Evolutionary conservation across 2,113 vertebrate species (phyloP).

Genomic region (Esox niger): DNA sequence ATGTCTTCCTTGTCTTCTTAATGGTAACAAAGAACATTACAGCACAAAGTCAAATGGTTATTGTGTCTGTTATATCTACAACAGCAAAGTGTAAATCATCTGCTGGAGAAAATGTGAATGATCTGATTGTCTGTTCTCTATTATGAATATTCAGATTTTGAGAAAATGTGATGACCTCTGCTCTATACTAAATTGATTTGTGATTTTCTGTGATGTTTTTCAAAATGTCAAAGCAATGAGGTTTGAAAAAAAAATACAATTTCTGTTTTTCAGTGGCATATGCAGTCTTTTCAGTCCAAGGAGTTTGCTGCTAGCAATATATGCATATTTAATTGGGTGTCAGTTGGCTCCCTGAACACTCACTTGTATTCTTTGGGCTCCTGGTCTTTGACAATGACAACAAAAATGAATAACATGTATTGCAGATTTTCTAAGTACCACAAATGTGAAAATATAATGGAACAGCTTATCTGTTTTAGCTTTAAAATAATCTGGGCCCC

Average conservation of each 20-base stretch:
- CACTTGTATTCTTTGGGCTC: constrained; percentile 14
- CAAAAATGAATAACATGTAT: constrained; percentile 10
- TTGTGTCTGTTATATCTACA: background rate
- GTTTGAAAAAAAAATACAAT: constrained; percentile 47
- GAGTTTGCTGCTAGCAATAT: constrained; percentile 46
- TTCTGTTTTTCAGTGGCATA: constrained; percentile 56
- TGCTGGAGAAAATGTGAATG: background rate
- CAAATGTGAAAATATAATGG: constrained; percentile 21
- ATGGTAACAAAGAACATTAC: constrained; percentile 28
- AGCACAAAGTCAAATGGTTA: constrained; percentile 14
- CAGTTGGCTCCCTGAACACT: constrained; percentile 39
- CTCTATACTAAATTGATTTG: constrained; percentile 34
- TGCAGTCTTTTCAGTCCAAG: constrained; percentile 35
- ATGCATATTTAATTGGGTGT: constrained; percentile 54
- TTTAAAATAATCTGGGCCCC: too few relatives aligned
- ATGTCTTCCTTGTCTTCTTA: constrained; percentile 18
- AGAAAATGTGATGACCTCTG: constrained; percentile 55
- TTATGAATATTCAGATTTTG: constrained; percentile 26
- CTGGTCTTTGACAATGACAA: constrained; percentile 20
- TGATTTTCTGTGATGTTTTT: constrained; percentile 44
- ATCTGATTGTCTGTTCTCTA: background rate
- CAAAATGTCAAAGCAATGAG: constrained; percentile 59
- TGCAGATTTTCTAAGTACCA: constrained; percentile 8
- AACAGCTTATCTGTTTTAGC: constrained; percentile 26
- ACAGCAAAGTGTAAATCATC: background rate